phyloP scores from a whole-genome alignment of 2,888 invertebrate genomes.

The Herminia tarsipennalis region DNA sequence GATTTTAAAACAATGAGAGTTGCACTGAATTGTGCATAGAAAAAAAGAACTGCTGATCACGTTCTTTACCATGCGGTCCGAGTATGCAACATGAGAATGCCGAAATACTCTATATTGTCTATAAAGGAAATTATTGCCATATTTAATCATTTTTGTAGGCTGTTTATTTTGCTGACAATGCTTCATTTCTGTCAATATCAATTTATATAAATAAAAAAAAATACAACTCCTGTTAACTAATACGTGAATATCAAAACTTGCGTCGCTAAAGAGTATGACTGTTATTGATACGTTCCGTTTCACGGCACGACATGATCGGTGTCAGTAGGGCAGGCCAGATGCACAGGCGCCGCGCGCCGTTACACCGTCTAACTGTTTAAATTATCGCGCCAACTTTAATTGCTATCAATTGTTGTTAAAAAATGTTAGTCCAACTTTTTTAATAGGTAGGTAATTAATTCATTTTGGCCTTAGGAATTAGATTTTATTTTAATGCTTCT shows the following conservation, averaged over 20 bases:
- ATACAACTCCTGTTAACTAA: no score
- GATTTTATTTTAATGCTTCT: neutral
- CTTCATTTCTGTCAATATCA: no score
- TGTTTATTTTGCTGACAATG: no score
- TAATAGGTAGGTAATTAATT: neutral
- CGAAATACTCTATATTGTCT: conserved; percentile 47
- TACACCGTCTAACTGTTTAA: conserved; percentile 78
- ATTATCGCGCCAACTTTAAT: conserved; percentile 68
- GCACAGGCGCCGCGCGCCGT: conserved; percentile 73
- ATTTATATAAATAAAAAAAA: no score
- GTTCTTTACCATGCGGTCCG: conserved; percentile 61
- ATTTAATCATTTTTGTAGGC: no score
- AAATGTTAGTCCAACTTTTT: conserved; percentile 57
- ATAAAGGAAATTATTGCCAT: conserved; percentile 63
- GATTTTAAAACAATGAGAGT: conserved; percentile 54
- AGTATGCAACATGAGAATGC: conserved; percentile 58
- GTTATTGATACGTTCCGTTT: conserved; percentile 59
- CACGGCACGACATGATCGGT: conserved; percentile 64
- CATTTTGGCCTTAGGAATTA: no score
- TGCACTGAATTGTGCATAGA: conserved; percentile 52
- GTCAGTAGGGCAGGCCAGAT: conserved; percentile 81
- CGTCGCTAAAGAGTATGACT: conserved; percentile 40
- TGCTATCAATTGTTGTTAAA: conserved; percentile 59
- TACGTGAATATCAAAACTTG: conserved; percentile 21
- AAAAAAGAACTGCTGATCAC: conserved; percentile 65